Conservation (phyloP, 2,797 vertebrate species). For the Syngnathus rostellatus region DNA sequence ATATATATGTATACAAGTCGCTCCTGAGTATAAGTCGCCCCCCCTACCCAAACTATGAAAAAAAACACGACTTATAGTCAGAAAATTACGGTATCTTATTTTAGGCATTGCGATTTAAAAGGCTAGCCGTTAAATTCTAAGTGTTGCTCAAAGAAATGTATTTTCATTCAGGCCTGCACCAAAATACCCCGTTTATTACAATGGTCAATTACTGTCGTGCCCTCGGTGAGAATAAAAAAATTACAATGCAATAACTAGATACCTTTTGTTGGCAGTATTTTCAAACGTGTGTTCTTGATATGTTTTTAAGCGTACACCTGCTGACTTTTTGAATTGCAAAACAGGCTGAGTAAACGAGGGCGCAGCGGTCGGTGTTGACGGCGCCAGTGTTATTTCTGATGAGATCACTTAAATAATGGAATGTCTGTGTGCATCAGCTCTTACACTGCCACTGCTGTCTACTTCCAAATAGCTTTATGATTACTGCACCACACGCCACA, state of each 20-base stretch:
- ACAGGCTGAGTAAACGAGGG: slow-evolving; percentile 40
- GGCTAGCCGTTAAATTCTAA: neutral
- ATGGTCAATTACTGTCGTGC: neutral
- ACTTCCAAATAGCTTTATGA: slow-evolving; percentile 30
- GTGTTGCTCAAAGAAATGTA: neutral
- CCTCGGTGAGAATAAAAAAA: neutral
- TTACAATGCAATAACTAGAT: neutral
- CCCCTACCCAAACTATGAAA: too few relatives aligned
- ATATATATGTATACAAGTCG: too few relatives aligned
- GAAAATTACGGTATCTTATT: too few relatives aligned
- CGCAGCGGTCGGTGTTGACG: slow-evolving; percentile 32
- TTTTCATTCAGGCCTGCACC: neutral
- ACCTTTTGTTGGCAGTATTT: neutral
- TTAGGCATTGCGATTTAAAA: neutral
- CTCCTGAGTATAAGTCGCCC: too few relatives aligned
- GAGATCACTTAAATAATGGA: slow-evolving; percentile 44
- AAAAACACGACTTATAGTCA: too few relatives aligned
- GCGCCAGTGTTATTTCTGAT: slow-evolving; percentile 36
- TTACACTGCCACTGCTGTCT: slow-evolving; percentile 20
- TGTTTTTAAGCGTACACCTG: slow-evolving; percentile 25
- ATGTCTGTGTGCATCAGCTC: slow-evolving; percentile 24
- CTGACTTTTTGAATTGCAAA: slow-evolving; percentile 43
- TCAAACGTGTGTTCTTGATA: neutral
- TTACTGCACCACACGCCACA: slow-evolving; percentile 28
- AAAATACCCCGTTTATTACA: neutral